Base-by-base conservation (phyloP, 2,797 vertebrate species). In the Nasua narica region DNA sequence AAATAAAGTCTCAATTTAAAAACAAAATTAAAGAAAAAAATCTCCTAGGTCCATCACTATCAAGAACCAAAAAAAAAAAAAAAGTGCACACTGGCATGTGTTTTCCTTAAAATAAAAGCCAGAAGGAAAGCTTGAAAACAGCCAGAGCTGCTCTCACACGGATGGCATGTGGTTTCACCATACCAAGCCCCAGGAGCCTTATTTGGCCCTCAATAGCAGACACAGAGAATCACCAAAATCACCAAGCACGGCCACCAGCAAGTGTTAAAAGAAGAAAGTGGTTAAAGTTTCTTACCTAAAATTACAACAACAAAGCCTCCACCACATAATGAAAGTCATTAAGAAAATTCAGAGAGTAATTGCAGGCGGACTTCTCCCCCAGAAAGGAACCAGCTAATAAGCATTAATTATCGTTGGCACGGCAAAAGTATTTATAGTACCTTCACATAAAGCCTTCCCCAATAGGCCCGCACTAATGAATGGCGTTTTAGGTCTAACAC, bases 331-430 rank as follows among this genome's bases (percentile, higher is more conserved):
- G 92, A 89, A 95, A 97, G 91, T 27, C 67, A 90, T 60, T 62
- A 95, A 83, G 69, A 27, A 32, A 48, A 83, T 94, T 77, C 90
- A 27, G 74, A 94, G 86, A 43, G 56, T 93, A 74, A 93, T 4
- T 93, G 96, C 85, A 74, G 43, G 84, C 60, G 52, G 91, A 72
- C 13, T 2, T 84, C 48, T 56, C 70, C 83, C 84, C 78, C 35
- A 72, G 92, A 92, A 94, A 90, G 94, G 58, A 93, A 95, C 65
- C 77, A 79, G 70, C 86, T 95, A 97, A 83, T 88, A 56, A 91
- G 76, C 37, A 52, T 60, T 76, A 58, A 72, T 91, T 90, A 94
- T 27, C 90, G 72, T 92, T 52, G 35, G 54, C 67, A 58, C 37
- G 12, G 70, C 35, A 7, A 14, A 65, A 50, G 48, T 35, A 69